Evolutionary conservation across 2,888 invertebrate species (phyloP).

Genomic region (Caenorhabditis japonica): DNA sequence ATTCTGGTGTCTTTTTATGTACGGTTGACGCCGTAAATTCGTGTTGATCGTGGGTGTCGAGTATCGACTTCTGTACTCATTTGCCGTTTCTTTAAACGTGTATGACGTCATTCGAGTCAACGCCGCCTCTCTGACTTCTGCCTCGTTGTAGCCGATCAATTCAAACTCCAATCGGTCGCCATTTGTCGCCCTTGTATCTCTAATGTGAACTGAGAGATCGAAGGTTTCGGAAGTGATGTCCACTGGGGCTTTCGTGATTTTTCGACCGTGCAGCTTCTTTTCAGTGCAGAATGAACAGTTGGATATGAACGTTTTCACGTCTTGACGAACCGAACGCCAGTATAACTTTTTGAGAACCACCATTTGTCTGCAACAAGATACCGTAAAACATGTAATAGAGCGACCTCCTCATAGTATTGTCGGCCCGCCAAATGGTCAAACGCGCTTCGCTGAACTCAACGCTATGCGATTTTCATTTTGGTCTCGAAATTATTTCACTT

Average conservation of each 20-base stretch:
- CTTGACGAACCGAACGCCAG: slow-evolving; percentile 66
- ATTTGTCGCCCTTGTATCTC: slow-evolving; percentile 5
- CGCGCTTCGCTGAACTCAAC: too few species aligned
- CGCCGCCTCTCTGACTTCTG: slow-evolving; percentile 59
- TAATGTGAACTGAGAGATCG: slow-evolving; percentile 51
- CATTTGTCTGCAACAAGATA: slow-evolving; percentile 66
- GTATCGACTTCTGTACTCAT: slow-evolving; percentile 32
- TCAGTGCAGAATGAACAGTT: slow-evolving; percentile 61
- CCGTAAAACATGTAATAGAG: too few species aligned
- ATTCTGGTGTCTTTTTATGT: slow-evolving; percentile 52
- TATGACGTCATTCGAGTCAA: slow-evolving; percentile 62
- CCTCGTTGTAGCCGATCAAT: slow-evolving; percentile 59
- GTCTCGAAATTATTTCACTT: too few species aligned
- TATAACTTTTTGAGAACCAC: slow-evolving; percentile 61
- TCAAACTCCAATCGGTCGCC: slow-evolving; percentile 44
- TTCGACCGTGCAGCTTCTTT: slow-evolving; percentile 64
- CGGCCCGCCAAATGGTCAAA: too few species aligned
- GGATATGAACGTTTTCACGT: slow-evolving; percentile 61
- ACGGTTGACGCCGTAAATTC: slow-evolving; percentile 62
- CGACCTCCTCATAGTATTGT: too few species aligned
- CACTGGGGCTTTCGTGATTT: slow-evolving; percentile 65
- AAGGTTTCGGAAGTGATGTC: slow-evolving; percentile 64
- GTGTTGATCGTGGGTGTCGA: background rate
- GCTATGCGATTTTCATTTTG: too few species aligned
- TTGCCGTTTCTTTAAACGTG: slow-evolving; percentile 64